These are phyloP conservation scores for Sinocyclocheilus maitianheensis DNA, from an alignment of 2,113 vertebrate genomes.

Conservation along the genomic window DNA sequence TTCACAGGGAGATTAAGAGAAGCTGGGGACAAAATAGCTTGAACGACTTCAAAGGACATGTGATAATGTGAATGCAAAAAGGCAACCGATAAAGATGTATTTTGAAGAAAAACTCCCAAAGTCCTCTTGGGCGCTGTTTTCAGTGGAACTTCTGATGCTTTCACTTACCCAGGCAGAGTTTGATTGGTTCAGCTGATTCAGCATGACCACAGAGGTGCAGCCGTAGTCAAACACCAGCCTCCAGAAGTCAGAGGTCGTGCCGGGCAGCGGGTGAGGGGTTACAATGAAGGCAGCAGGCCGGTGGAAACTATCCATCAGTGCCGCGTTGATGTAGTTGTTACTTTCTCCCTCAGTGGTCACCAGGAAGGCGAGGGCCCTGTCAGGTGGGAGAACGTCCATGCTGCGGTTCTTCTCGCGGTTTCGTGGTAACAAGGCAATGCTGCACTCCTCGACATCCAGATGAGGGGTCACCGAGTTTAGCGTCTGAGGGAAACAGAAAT, in stretches of 20 bases:
- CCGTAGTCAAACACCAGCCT: constrained; percentile 94
- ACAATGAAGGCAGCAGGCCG: constrained; percentile 91
- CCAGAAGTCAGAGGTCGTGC: constrained; percentile 95
- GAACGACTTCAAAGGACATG: constrained; percentile 29
- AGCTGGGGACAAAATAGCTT: constrained; percentile 41
- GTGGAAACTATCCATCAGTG: constrained; percentile 94
- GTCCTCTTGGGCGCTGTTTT: not conserved
- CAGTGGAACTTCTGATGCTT: constrained; percentile 7
- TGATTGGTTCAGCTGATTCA: constrained; percentile 97
- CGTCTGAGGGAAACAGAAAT: constrained; percentile 74
- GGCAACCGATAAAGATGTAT: not conserved
- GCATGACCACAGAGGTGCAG: constrained; percentile 96
- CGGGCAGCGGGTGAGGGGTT: constrained; percentile 92
- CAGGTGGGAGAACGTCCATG: constrained; percentile 93
- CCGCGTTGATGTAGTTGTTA: constrained; percentile 98
- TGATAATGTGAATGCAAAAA: not conserved
- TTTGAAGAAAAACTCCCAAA: not conserved
- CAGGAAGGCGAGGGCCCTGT: constrained; percentile 93
- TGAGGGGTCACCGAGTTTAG: constrained; percentile 95
- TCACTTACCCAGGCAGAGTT: constrained; percentile 92
- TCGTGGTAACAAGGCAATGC: constrained; percentile 93
- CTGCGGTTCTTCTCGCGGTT: constrained; percentile 97
- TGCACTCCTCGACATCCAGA: constrained; percentile 94
- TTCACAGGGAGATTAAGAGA: constrained; percentile 35
- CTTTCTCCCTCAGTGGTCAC: constrained; percentile 94